phyloP scores from a whole-genome alignment of 1,140 invertebrate species.

The Lordiphosa collinella region DNA sequence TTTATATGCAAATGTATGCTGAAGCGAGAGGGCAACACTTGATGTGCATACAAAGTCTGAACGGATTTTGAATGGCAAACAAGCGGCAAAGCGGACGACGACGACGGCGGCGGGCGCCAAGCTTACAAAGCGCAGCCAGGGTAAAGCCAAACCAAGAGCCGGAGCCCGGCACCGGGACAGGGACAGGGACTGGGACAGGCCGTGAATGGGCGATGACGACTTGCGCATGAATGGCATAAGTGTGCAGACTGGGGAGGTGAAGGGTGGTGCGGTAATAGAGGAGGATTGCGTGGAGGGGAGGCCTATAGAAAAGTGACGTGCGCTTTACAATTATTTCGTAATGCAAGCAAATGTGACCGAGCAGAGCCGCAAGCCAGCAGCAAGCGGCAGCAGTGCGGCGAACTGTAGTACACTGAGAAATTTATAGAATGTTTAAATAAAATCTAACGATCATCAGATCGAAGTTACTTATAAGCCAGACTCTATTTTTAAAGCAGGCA shows the following conservation, averaged over 20 bases:
- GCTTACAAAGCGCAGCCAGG: constrained; percentile 39
- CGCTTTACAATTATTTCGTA: constrained; percentile 76
- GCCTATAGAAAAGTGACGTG: constrained; percentile 75
- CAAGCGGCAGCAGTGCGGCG: background rate
- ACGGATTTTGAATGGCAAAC: constrained; percentile 77
- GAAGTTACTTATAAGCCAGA: no score
- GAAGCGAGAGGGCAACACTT: constrained; percentile 59
- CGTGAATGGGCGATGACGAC: constrained; percentile 70
- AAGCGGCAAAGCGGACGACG: constrained; percentile 52
- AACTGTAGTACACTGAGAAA: background rate
- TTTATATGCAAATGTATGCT: constrained; percentile 46
- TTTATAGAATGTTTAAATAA: background rate
- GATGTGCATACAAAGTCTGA: constrained; percentile 72
- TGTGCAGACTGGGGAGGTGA: constrained; percentile 16
- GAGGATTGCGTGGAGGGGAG: constrained; percentile 56
- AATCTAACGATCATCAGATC: background rate
- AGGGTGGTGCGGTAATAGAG: background rate
- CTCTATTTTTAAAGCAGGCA: no score
- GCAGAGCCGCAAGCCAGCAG: constrained; percentile 20
- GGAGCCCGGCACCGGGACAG: constrained; percentile 5
- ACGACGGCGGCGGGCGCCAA: constrained; percentile 23
- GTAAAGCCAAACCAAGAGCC: constrained; percentile 34
- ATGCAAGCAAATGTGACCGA: constrained; percentile 74
- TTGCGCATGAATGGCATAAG: constrained; percentile 74
- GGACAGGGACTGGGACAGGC: constrained; percentile 19